Evolutionary conservation across 2,888 invertebrate species (phyloP), one percentile per base, ranked within the genome.

Genomic region (Podotricha telesiphe): DNA sequence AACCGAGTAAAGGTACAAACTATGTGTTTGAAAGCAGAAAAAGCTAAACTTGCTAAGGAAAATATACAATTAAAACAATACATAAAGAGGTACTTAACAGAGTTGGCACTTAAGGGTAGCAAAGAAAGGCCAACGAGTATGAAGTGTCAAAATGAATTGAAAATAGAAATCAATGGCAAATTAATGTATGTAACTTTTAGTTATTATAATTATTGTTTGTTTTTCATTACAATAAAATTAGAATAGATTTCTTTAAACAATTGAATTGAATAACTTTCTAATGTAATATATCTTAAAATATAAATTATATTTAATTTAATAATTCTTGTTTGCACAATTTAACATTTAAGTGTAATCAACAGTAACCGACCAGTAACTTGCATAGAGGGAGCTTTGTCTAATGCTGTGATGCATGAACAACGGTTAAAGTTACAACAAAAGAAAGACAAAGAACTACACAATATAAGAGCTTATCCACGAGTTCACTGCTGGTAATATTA

Each of bases 41-140:
- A 89, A 71, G 77, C 79, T 0, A 92, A 91, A 61, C 78, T 95
- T 50, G 82, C 92, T 7, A 88, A 91, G 63, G 95, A 96, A 80
- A 97, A 97, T 80, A 87, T 93, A 8, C 89, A 93, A 63, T 79
- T 96, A n/a, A 95, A 94, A 78, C 85, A 90, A 10, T 94, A 94
- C 67, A 87, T 96, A 69, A 94, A 94, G 78, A 93, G 94, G 51
- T 95, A 95, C 78, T 84, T 96, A 45, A 94, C 94, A 0, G 93
- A 94, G 13, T 77, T 95, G 63, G 95, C 95, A 2, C 87, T 95
- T 0, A 86, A 85, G 62, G 88, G 83, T 50, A 79, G 75, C 5
- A 89, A 85, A 65, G 83, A 85, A 55, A 73, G 92, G 13, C 90
- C 92, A 0, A 65, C 81, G 1, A 91, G 90, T 72, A 82, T 89